phyloP scores from a whole-genome alignment of 2,797 vertebrate species.

The Cheirogaleus major region DNA sequence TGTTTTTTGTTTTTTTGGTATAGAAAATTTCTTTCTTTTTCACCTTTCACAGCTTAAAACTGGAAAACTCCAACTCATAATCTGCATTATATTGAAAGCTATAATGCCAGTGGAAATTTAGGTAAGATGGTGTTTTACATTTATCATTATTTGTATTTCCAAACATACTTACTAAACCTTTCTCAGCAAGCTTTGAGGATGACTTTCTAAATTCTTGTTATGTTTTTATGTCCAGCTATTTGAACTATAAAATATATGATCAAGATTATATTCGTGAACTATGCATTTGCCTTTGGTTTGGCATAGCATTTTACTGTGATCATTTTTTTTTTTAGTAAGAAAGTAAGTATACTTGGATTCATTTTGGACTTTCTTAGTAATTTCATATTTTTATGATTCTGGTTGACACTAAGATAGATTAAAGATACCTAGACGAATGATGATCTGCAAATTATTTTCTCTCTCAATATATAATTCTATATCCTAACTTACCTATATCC shows the following conservation, averaged over 20 bases:
- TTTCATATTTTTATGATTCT: background rate
- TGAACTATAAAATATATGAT: background rate
- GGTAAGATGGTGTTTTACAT: background rate
- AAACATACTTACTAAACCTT: background rate
- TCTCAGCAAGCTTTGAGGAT: background rate
- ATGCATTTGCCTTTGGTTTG: background rate
- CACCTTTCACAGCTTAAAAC: background rate
- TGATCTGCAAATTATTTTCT: background rate
- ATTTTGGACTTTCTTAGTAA: background rate
- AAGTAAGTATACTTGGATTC: background rate
- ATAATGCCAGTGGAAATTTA: background rate
- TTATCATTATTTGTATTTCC: background rate
- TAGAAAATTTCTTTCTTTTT: background rate
- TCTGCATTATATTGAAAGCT: background rate
- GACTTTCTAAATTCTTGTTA: background rate
- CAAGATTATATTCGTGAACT: background rate
- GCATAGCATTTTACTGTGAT: background rate
- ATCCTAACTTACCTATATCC: background rate
- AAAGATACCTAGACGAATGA: background rate
- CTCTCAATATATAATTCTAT: background rate
- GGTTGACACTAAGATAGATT: background rate
- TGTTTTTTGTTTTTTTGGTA: background rate
- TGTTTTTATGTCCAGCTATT: background rate
- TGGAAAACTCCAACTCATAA: background rate
- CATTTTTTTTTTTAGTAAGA: background rate